Evolutionary conservation across 2,113 vertebrate genomes (phyloP).

Genomic region (Marcusenius ussheri): DNA sequence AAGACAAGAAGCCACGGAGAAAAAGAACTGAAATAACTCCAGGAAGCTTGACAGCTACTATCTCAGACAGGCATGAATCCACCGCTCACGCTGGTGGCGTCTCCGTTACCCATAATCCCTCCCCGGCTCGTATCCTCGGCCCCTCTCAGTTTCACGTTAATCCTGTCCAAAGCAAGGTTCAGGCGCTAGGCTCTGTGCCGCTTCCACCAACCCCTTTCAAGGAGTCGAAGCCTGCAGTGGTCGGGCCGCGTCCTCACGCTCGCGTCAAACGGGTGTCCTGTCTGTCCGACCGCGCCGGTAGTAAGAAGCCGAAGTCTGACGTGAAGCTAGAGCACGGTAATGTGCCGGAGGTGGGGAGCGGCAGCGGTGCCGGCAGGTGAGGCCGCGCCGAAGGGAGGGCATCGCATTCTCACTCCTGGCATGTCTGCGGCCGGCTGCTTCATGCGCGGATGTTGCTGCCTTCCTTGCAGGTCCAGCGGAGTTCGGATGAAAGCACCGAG

Average conservation of each 20-base stretch:
- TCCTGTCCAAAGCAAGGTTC: slow-evolving; percentile 35
- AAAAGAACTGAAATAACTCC: not conserved
- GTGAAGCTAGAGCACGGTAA: slow-evolving; percentile 47
- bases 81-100: slow-evolving; percentile 17
- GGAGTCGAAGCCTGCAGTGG: slow-evolving; percentile 22
- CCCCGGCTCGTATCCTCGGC: slow-evolving; percentile 29
- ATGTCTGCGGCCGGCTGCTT: not conserved
- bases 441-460: not conserved
- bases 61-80: not conserved
- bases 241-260: slow-evolving; percentile 55
- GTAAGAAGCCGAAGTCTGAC: slow-evolving; percentile 70
- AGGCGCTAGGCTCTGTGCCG: not conserved
- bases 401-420: not conserved
- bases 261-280: slow-evolving; percentile 68
- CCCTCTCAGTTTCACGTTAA: slow-evolving; percentile 10
- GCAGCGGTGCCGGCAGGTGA: slow-evolving; percentile 34
- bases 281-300: slow-evolving; percentile 56
- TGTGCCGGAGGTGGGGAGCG: slow-evolving; percentile 39
- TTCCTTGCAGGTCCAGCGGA: slow-evolving; percentile 56
- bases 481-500: slow-evolving; percentile 79
- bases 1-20: slow-evolving; percentile 13
- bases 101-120: slow-evolving; percentile 34
- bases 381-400: not conserved
- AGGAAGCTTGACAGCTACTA: not conserved
- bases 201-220: slow-evolving; percentile 24